Percentiles rank a stretch among this genome's conserved stretches.
These are phyloP conservation scores for Drosophila eohydei DNA, from an alignment of 2,888 invertebrate species.

Conservation along the genomic window DNA sequence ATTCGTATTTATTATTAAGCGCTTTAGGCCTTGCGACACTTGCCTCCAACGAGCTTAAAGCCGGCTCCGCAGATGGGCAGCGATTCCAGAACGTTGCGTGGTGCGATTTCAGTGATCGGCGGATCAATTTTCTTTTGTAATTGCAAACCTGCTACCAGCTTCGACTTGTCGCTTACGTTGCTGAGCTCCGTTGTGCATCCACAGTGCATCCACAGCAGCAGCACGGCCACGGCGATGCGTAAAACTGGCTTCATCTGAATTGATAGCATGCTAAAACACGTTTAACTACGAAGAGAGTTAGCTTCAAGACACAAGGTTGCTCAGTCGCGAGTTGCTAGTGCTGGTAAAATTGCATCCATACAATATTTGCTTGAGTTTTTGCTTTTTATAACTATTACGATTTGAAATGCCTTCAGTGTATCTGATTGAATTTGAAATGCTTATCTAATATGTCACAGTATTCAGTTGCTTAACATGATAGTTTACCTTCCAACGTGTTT, in stretches of 20 bases:
- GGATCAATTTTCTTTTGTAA: not conserved
- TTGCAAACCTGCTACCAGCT: not conserved
- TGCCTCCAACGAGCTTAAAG: slow-evolving; percentile 22
- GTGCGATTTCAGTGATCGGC: slow-evolving; percentile 18
- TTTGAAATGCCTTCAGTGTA: not conserved
- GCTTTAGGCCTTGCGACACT: slow-evolving; percentile 59
- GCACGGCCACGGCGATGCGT: slow-evolving; percentile 10
- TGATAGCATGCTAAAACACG: slow-evolving; percentile 58
- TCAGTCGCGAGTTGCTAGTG: slow-evolving; percentile 14
- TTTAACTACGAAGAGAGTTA: slow-evolving; percentile 32
- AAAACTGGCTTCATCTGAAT: slow-evolving; percentile 23
- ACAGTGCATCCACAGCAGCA: slow-evolving; percentile 36
- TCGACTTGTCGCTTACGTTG: not conserved
- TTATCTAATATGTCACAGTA: not conserved
- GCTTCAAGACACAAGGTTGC: slow-evolving; percentile 10
- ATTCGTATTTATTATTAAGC: not conserved
- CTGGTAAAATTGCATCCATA: slow-evolving; percentile 49
- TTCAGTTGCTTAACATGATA: too few relatives aligned
- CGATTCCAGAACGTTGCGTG: slow-evolving; percentile 61
- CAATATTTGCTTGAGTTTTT: too few relatives aligned
- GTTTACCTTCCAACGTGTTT: not conserved
- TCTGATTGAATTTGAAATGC: not conserved
- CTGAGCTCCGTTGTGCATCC: not conserved
- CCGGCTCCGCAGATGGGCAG: slow-evolving; percentile 49
- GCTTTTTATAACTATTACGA: too few relatives aligned